Base-by-base conservation (phyloP, 2,797 vertebrate genomes). In the Psittacula derbiana region DNA sequence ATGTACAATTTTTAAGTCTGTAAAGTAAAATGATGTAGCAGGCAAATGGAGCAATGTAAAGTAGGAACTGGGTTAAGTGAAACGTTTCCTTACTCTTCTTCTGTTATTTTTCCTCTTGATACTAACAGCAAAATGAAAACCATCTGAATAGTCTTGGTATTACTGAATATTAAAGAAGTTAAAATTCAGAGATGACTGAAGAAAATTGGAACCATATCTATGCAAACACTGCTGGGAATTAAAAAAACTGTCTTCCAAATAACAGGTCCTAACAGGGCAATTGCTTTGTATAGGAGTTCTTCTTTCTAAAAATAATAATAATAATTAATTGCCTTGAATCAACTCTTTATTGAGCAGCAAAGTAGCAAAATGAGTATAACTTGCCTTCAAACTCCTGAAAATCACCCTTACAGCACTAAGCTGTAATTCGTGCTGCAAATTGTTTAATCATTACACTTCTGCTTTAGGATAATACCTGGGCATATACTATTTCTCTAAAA, bases 191-290 rank as follows among this genome's bases (percentile, higher is more conserved):
- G 25, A 27, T 49, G n/a, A 74, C 64, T 75, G 23, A 72, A 80
- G 53, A 86, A 90, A 78, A 76, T 87, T 93, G 50, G 74, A 90
- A 53, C 20, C 3, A 5, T 64, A 85, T 82, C 89, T 91, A 82
- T 95, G 94, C 94, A 96, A 91, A 91, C 93, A 28, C 33, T 78
- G 41, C 52, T 84, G 65, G 10, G 0, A 86, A 89, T 87, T 80
- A 86, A 94, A 93, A 93, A 86, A 64, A 36, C 8, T 9, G 92
- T 97, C 94, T 96, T 95, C 92, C 95, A 89, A 85, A 76, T 70
- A 91, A 53, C 57, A 76, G 27, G 38, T 93, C 55, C 64, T 80
- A 73, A 85, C 41, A 24, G 52, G 24, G 19, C n/a, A 86, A 75
- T 87, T 89, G n/a, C 64, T 46, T 83, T 49, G 11, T 46, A 40